Base-by-base conservation (phyloP, 2,888 invertebrate species). In the Cerastis leucographa region DNA sequence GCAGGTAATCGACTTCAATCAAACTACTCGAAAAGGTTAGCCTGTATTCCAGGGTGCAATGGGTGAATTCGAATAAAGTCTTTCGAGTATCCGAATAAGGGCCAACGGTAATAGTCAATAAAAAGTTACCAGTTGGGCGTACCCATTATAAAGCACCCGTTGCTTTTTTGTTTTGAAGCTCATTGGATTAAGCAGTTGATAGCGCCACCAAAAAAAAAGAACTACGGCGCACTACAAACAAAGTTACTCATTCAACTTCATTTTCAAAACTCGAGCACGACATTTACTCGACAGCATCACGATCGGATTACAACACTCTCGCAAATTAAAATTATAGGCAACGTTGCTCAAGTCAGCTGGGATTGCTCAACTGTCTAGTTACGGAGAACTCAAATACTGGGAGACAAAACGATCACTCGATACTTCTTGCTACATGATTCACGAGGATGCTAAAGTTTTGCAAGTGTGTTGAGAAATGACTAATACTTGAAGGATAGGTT, bases 281-380 rank as follows among this genome's bases (percentile, higher is more conserved):
- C 14, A 22, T 64, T 1, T 56, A 42, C 35, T 68, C 54, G 22
- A 22, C n/a, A 54, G 22, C 51, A 35, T 69, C 42, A 80, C 35
- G 44, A 68, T 25, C 51, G 5, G 2, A 22, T 84, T 84, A 61
- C 86, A 65, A 71, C 61, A 85, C 40, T 70, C 6, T 68, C 68
- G 40, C 74, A 82, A 75, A 85, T 54, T 54, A 90, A 91, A 92
- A 91, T 91, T 76, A 91, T 92, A 61, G 29, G 61, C 19, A 89
- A 80, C 79, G 89, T 93, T 93, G 89, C 89, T 80, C 85, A 91
- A 91, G 90, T n/a, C 49, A 64, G 64, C 44, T 35, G 76, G 51
- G 44, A 56, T 86, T 86, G 51, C 75, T 22, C 17, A 70, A 86
- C 44, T n/a, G 40, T 62, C 46, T 42, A 19, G 29, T 22, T 19